phyloP scores from a whole-genome alignment of 2,888 invertebrate species.

The Dastarcus helophoroides region DNA sequence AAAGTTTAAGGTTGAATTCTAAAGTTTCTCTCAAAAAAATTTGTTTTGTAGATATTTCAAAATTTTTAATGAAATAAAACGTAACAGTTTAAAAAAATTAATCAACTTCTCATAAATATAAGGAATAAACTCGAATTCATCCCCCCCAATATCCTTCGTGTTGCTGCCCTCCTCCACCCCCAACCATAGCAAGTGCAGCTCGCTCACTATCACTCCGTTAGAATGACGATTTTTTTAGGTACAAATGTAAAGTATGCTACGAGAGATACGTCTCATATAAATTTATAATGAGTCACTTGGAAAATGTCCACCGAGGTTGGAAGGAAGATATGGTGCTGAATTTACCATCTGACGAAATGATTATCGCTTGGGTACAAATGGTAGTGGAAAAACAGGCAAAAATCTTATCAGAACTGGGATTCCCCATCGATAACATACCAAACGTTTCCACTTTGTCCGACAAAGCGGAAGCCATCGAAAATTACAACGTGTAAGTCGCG shows the following conservation, averaged over 20 bases:
- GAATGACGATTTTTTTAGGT: slow-evolving; percentile 42
- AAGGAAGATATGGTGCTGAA: slow-evolving; percentile 2
- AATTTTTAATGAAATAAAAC: no score
- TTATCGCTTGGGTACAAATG: slow-evolving; percentile 42
- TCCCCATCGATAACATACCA: slow-evolving; percentile 3
- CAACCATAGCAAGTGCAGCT: no score
- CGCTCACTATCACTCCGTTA: no score
- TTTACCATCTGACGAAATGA: slow-evolving; percentile 35
- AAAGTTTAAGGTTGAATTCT: no score
- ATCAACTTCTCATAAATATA: no score
- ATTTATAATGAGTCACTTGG: slow-evolving; percentile 44
- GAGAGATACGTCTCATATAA: slow-evolving; percentile 46
- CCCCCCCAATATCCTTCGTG: no score
- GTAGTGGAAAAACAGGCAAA: slow-evolving; percentile 8
- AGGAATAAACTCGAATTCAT: no score
- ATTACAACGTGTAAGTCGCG: no score
- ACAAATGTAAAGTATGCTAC: slow-evolving; percentile 47
- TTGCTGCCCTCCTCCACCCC: no score
- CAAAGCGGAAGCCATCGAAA: slow-evolving; percentile 5
- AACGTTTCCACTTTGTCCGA: not conserved
- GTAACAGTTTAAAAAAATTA: no score
- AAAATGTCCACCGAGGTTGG: slow-evolving; percentile 34
- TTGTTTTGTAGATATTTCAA: no score
- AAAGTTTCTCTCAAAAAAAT: no score
- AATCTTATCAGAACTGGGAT: slow-evolving; percentile 8